A percentile compares a stretch with the other conserved stretches of the same genome.
These are phyloP conservation scores for Crocidura indochinensis DNA, from an alignment of 2,797 vertebrate genomes.

Conservation along the genomic window DNA sequence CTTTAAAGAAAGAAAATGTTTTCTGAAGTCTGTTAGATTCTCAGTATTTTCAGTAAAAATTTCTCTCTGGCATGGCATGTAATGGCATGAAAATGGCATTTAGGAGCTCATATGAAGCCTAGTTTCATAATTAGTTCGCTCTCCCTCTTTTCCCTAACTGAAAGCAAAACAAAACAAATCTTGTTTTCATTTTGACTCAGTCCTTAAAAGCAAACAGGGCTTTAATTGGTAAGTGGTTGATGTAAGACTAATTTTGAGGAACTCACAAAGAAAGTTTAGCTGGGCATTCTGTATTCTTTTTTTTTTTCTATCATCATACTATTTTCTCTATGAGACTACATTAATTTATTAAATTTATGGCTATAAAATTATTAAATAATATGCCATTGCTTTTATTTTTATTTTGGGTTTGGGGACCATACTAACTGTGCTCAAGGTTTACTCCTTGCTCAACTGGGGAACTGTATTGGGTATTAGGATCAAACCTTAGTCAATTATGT, in stretches of 20 bases:
- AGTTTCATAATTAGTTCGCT: constrained; percentile 78
- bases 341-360: too few relatives aligned
- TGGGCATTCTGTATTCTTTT: constrained; percentile 4
- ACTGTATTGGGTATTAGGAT: too few relatives aligned
- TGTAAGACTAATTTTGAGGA: background rate
- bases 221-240: constrained; percentile 58
- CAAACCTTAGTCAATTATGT: too few relatives aligned
- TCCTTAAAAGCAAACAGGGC: constrained; percentile 73
- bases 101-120: constrained; percentile 78
- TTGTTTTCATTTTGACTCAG: constrained; percentile 73
- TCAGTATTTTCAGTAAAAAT: constrained; percentile 84
- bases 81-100: constrained; percentile 71
- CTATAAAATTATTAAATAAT: too few relatives aligned
- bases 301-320: background rate
- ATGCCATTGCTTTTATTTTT: too few relatives aligned
- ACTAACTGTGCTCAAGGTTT: too few relatives aligned
- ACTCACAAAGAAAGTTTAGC: background rate
- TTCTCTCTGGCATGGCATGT: constrained; percentile 72
- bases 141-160: constrained; percentile 69
- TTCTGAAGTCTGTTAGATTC: constrained; percentile 86
- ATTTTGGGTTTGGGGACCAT: too few relatives aligned
- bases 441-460: too few relatives aligned
- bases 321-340: constrained; percentile 17
- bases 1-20: constrained; percentile 87
- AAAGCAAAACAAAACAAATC: background rate